Conservation (phyloP, 2,888 invertebrate species). For the Mellilla xanthometata region DNA sequence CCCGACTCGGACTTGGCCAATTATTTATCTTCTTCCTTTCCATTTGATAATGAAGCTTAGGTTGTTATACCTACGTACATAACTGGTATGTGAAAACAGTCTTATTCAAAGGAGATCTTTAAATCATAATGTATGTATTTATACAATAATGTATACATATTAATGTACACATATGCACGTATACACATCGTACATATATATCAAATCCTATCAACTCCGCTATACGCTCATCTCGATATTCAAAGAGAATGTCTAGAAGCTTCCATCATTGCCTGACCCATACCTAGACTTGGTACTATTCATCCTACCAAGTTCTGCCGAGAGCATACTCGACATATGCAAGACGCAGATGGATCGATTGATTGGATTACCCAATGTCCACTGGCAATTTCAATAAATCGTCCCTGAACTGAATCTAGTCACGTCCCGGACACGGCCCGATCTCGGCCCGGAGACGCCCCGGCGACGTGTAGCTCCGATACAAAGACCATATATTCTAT, state of each 20-base stretch:
- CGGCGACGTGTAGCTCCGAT: constrained; percentile 31
- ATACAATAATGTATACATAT: no score
- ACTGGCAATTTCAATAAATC: constrained; percentile 55
- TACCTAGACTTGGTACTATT: not conserved
- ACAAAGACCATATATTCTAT: no score
- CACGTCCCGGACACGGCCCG: constrained; percentile 46
- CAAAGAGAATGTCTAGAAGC: constrained; percentile 5
- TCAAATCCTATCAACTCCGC: no score
- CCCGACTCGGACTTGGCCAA: no score
- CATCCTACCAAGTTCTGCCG: constrained; percentile 6
- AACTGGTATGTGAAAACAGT: no score
- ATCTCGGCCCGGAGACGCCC: constrained; percentile 1
- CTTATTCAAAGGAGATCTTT: no score
- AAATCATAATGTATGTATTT: no score
- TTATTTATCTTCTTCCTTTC: no score
- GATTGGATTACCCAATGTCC: constrained; percentile 46
- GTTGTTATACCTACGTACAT: no score
- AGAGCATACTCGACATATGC: constrained; percentile 14
- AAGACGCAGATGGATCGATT: constrained; percentile 35
- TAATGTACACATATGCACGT: no score
- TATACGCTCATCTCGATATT: not conserved
- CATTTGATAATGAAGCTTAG: no score
- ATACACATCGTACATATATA: no score
- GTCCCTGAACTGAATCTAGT: constrained; percentile 48
- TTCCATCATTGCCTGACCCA: constrained; percentile 6